phyloP scores from a whole-genome alignment of 1,140 invertebrate species.

The Drusus annulatus region DNA sequence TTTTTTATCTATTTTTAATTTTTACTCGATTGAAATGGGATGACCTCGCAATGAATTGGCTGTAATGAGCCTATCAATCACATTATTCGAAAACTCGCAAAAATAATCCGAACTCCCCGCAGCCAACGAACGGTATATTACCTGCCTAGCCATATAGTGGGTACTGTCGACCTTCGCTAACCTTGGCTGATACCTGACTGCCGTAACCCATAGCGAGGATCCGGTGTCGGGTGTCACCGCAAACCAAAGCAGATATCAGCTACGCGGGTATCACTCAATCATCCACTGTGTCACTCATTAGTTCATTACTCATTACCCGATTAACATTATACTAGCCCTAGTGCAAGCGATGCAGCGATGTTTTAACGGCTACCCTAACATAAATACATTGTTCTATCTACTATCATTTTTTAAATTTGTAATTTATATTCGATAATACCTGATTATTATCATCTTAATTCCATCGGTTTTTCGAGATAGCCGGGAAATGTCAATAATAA shows the following conservation, averaged over 20 bases:
- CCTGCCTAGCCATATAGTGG: neutral
- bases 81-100: neutral
- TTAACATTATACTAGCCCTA: too few relatives aligned
- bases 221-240: neutral
- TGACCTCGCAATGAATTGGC: too few relatives aligned
- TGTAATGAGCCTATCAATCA: neutral
- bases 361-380: too few relatives aligned
- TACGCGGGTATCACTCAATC: neutral
- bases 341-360: too few relatives aligned
- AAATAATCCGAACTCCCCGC: neutral
- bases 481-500: too few relatives aligned
- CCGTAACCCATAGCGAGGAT: neutral
- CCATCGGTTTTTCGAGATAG: too few relatives aligned
- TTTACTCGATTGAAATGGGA: too few relatives aligned
- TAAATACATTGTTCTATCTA: too few relatives aligned
- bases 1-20: too few relatives aligned
- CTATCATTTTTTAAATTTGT: too few relatives aligned
- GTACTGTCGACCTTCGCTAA: slow-evolving; percentile 12
- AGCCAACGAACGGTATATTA: neutral
- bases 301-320: slow-evolving; percentile 1
- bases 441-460: too few relatives aligned
- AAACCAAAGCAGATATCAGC: neutral
- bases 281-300: slow-evolving; percentile 6
- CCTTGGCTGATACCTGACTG: neutral
- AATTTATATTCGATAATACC: too few relatives aligned